Evolutionary conservation across 2,797 vertebrate genomes (phyloP), one percentile per base, ranked within the genome.

Genomic region (Hipposideros larvatus): DNA sequence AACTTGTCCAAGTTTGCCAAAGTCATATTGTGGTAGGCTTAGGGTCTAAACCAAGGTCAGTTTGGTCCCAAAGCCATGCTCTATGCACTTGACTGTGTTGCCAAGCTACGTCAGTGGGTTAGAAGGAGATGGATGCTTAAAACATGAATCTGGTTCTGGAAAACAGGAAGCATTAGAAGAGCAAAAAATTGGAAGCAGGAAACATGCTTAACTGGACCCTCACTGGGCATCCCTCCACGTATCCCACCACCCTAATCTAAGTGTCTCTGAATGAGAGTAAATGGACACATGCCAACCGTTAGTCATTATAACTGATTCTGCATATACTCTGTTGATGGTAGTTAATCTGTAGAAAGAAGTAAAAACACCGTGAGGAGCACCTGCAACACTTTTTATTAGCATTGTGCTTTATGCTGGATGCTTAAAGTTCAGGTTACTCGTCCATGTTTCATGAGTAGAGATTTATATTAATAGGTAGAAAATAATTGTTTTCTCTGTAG

Each of bases 31-130:
- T 66, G 9, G 31, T 2, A 5, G 22, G 31, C 31, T 8, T 65
- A 37, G 51, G 55, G 37, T 87, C 46, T 37, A 11, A 57, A 57
- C 7, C 15, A 13, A 77, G 19, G 21, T 74, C 37, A n/a, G 0
- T 73, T 34, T 43, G 57, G 11, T 66, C 79, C 48, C 48, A 37
- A 78, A 87, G 28, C 61, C 51, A 16, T 10, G 28, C 1, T 26
- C 14, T 6, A 5, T 9, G 21, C 16, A 37, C 66, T 28, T 57
- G 11, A 15, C 37, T 7, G 19, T 26, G 6, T 6, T 11, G 26
- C 10, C 57, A 4, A 14, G 4, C 4, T 34, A 4, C 24, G 0
- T 21, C 0, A 1, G 11, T 7, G 10, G 65, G 2, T 28, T 70
- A 0, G 1, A 7, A 26, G 51, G 55, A 37, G 21, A 14, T 2